phyloP scores from a whole-genome alignment of 2,113 vertebrate genomes.

The Hemichromis elongatus region DNA sequence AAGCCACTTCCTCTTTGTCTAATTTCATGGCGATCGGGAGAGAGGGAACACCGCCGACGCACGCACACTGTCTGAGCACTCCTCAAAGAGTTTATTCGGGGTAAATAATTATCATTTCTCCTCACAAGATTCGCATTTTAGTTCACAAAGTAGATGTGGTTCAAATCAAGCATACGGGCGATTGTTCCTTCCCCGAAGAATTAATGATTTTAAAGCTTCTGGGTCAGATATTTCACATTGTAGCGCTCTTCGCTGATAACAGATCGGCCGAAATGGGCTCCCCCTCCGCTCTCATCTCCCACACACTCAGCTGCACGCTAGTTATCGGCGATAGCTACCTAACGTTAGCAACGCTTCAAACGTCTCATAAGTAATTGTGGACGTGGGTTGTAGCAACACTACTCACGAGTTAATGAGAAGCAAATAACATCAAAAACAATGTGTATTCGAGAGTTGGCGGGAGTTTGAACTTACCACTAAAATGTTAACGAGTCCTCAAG shows the following conservation, averaged over 20 bases:
- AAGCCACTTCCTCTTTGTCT: conserved; percentile 74
- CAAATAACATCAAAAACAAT: background rate
- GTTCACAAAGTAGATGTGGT: background rate
- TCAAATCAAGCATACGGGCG: background rate
- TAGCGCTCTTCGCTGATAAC: conserved; percentile 65
- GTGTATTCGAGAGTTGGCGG: background rate
- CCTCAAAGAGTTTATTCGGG: conserved; percentile 61
- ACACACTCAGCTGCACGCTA: conserved; percentile 42
- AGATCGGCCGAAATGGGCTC: conserved; percentile 59
- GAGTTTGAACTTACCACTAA: background rate
- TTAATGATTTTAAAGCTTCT: conserved; percentile 11
- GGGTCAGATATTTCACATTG: conserved; percentile 60
- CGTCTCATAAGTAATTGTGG: background rate
- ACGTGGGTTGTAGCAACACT: background rate
- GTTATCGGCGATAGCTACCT: conserved; percentile 49
- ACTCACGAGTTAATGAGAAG: background rate
- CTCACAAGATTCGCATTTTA: background rate
- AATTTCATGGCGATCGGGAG: conserved; percentile 77
- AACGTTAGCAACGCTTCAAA: conserved; percentile 47
- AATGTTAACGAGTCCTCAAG: background rate
- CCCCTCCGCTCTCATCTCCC: conserved; percentile 43
- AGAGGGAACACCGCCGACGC: conserved; percentile 67
- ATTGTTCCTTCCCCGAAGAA: background rate
- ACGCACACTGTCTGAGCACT: conserved; percentile 66
- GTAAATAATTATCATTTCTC: conserved; percentile 58